These are phyloP conservation scores for Steinernema hermaphroditum DNA, from an alignment of 2,888 invertebrate genomes.

Conservation along the genomic window DNA sequence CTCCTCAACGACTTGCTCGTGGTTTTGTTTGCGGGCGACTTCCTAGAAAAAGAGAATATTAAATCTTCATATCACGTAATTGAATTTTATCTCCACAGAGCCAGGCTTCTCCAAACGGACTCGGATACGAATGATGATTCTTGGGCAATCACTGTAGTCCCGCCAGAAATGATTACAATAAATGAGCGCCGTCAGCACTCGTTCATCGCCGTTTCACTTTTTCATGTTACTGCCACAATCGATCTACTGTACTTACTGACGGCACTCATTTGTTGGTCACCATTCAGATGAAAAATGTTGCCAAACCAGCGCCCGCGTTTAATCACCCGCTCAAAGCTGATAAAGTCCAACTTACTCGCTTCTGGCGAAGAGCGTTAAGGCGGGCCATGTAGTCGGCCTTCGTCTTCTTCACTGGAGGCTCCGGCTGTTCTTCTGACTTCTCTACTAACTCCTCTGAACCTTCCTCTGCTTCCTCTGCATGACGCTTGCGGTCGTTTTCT, in stretches of 20 bases:
- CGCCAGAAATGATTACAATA: background rate
- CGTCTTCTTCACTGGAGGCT: constrained; percentile 28
- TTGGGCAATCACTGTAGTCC: background rate
- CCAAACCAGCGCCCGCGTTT: too few species aligned
- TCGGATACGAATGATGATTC: background rate
- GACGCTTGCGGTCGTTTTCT: too few species aligned
- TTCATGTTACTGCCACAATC: too few species aligned
- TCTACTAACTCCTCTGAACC: too few species aligned
- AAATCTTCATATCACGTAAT: background rate
- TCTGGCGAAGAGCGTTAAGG: constrained; percentile 57
- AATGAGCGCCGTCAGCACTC: background rate
- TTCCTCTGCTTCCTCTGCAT: too few species aligned
- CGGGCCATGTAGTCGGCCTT: constrained; percentile 51
- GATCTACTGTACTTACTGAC: too few species aligned
- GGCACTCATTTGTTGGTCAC: too few species aligned
- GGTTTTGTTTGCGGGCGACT: constrained; percentile 61
- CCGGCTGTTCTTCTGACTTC: background rate
- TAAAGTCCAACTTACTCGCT: constrained; percentile 45
- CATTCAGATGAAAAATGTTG: too few species aligned
- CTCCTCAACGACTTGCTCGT: constrained; percentile 81
- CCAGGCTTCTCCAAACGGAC: too few species aligned
- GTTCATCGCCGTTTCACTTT: too few species aligned
- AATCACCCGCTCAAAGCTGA: background rate
- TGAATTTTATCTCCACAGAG: background rate
- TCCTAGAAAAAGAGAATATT: constrained; percentile 47